phyloP scores from a whole-genome alignment of 2,113 vertebrate genomes.

The Sorex araneus region DNA sequence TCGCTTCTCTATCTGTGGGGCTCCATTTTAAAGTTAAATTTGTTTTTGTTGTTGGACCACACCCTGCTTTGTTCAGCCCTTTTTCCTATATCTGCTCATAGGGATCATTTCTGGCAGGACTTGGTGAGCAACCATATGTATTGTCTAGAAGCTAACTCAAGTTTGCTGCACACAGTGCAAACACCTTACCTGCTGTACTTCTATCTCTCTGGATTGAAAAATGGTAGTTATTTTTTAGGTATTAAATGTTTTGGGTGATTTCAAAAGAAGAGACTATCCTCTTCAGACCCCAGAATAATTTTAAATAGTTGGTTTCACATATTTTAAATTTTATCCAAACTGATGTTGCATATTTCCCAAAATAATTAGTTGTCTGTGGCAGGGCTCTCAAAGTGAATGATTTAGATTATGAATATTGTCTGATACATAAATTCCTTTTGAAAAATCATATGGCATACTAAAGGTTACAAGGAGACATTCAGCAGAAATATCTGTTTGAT shows the following conservation, averaged over 20 bases:
- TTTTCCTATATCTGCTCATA: no score
- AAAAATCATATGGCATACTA: slow-evolving; percentile 26
- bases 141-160: no score
- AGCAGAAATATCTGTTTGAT: slow-evolving; percentile 44
- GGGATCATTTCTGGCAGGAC: no score
- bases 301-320: not conserved
- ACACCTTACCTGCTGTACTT: no score
- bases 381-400: slow-evolving; percentile 36
- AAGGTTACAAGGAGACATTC: not conserved
- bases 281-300: not conserved
- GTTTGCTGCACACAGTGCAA: no score
- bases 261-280: not conserved
- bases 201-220: no score
- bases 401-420: slow-evolving; percentile 50
- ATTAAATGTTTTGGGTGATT: slow-evolving; percentile 15
- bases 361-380: slow-evolving; percentile 14
- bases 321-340: slow-evolving; percentile 21
- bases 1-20: no score
- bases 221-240: slow-evolving; percentile 41
- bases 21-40: slow-evolving; percentile 25
- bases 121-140: no score
- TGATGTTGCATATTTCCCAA: slow-evolving; percentile 26
- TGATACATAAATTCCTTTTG: slow-evolving; percentile 20
- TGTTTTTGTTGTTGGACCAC: not conserved
- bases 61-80: no score